Evolutionary conservation across 2,888 invertebrate species (phyloP), one percentile per base, ranked within the genome.

Genomic region (Plagiodera versicolora): DNA sequence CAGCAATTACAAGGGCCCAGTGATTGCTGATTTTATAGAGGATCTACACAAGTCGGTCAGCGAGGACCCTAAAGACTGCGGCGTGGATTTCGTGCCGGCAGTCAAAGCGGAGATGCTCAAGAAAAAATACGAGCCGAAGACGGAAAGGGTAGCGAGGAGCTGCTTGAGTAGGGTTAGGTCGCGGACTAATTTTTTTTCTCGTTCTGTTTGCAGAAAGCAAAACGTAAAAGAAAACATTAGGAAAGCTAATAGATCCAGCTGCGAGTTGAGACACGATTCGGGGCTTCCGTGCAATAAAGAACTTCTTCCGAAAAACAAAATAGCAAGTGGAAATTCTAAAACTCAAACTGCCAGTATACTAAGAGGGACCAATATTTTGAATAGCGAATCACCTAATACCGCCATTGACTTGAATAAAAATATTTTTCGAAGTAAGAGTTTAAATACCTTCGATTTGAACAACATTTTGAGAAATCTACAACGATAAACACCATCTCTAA

Each of bases 1-100:
- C 10, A 67, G 82, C 10, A 81, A 82, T 70, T 87, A 87, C 67
- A 83, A 80, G 44, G 89, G 89, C 11, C 89, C 89, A 0, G 85
- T 88, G 11, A 88, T 89, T 65, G 86, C 87, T 28, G 89, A 89
- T 69, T 82, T 89, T 61, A 85, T 89, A 51, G 84, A 87, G 30
- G 87, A 89, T 81, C 73, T 89, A 30, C 86, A 88, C 70, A 85
- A 84, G 14, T 83, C 73, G 2, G 64, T 58, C n/a, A 57, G 53
- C 46, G 62, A 61, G 47, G 39, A 39, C 24, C 63, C 56, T 10
- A 60, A 67, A 8, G 70, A 68, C 45, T 66, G 64, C 32, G 72
- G 72, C n/a, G 66, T 71, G 6, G 69, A 74, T 52, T 72, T 72
- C 35, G 66, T 67, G 10, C 67, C 66, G 60, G 54, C 68, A 4